A percentile compares a stretch with the other conserved stretches of the same genome.
phyloP scores from a whole-genome alignment of 2,888 invertebrate genomes.

The Pristionchus arcanus region DNA sequence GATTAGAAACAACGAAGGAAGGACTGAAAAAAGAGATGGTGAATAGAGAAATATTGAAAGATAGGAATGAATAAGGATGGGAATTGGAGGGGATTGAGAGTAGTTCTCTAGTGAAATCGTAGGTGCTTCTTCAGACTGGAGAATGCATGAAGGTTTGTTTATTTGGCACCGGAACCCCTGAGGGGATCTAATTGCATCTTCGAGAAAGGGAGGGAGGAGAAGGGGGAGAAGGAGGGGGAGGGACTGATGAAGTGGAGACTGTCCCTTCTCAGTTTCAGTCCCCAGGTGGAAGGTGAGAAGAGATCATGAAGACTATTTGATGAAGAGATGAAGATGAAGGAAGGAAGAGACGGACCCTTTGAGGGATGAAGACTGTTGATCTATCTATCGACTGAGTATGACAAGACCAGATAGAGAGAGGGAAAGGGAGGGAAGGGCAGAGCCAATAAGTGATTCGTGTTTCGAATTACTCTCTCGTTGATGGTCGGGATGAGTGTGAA shows the following conservation, averaged over 20 bases:
- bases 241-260: slow-evolving; percentile 22
- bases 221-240: background rate
- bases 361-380: slow-evolving; percentile 35
- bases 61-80: slow-evolving; percentile 33
- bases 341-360: slow-evolving; percentile 48
- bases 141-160: slow-evolving; percentile 7
- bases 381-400: background rate
- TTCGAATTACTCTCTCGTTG: slow-evolving; percentile 33
- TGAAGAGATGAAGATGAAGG: slow-evolving; percentile 21
- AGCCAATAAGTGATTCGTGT: slow-evolving; percentile 10
- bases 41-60: background rate
- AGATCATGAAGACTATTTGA: background rate
- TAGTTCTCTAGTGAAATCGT: slow-evolving; percentile 12
- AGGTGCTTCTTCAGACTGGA: slow-evolving; percentile 10
- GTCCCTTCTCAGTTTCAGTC: slow-evolving; percentile 39
- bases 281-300: slow-evolving; percentile 38
- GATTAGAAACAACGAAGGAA: slow-evolving; percentile 40
- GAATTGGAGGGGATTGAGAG: slow-evolving; percentile 15
- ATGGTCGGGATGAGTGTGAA: background rate
- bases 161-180: slow-evolving; percentile 48
- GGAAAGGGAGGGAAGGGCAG: background rate
- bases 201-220: background rate
- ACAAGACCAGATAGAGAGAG: background rate
- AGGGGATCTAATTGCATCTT: slow-evolving; percentile 23
- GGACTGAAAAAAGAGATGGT: background rate